Base-by-base conservation (phyloP, 2,888 invertebrate genomes). In the Beris morrisii region DNA sequence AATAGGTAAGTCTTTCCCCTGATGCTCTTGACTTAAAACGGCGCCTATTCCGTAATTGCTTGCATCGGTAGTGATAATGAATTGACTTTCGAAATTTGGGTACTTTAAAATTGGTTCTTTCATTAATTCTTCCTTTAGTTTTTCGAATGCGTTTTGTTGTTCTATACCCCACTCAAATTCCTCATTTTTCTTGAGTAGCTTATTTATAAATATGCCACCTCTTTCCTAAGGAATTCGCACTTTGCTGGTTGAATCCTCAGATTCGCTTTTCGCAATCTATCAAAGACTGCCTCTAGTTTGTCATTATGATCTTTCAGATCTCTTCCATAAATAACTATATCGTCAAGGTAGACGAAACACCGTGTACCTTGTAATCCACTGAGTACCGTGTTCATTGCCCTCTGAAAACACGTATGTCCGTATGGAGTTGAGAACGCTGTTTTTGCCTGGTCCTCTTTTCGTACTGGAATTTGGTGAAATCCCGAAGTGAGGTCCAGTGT, bases 401-500 rank as follows among this genome's bases (percentile, higher is more conserved):
- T 22, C 22, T 22, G 22, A 22, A 22, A 22, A 22, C 22, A 22
- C 22, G 22, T 3, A 68, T 76, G 77, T 9, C 76, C 78, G 3
- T 56, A 43, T 5, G 72, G 72, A 5, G 73, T 73, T 4, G 72
- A 71, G 61, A 78, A 78, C 0, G 78, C 78, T 9, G 79, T 79
- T 75, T 78, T 79, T 15, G 64, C 63, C 9, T 66, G 56, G 65
- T 76, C 75, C 30, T 71, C 59, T 3, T 64, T 52, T 58, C 72
- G 32, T 69, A 77, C 72, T 63, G 67, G 15, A 11, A 78, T 75
- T 71, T 79, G 78, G 67, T 79, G 78, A 69, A 75, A 79, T 0
- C 78, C 77, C 4, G 71, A 72, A 3, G 77, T 73, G 31, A 79
- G 64, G 67, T 78, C 79, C 50, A 79, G 38, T 0, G 73, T 74